A percentile compares a stretch with the other conserved stretches of the same genome.
These are phyloP conservation scores for Neomonachus schauinslandi DNA, from an alignment of 2,113 vertebrate species.

Conservation along the genomic window DNA sequence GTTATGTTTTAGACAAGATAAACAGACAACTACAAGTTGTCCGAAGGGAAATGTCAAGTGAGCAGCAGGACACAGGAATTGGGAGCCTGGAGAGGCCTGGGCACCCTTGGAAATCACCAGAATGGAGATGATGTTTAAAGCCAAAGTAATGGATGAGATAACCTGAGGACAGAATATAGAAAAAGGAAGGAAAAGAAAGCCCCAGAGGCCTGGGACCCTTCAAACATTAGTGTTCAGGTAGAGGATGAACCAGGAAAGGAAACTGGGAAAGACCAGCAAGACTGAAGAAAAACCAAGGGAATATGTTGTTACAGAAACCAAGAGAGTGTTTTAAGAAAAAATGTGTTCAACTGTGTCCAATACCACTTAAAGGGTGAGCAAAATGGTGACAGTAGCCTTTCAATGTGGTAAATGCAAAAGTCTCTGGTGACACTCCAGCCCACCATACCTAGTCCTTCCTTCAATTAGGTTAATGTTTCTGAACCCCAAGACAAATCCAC, in stretches of 20 bases:
- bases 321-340: neutral
- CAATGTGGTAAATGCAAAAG: neutral
- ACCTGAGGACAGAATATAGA: neutral
- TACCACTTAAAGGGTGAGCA: neutral
- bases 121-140: neutral
- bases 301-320: neutral
- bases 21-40: neutral
- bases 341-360: neutral
- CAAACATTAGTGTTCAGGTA: neutral
- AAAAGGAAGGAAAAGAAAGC: neutral
- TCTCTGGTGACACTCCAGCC: neutral
- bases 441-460: neutral
- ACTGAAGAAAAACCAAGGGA: neutral
- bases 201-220: neutral
- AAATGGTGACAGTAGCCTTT: neutral
- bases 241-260: neutral
- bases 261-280: neutral
- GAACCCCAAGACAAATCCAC: neutral
- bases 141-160: neutral
- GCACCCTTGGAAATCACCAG: neutral
- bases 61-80: neutral
- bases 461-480: neutral
- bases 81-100: neutral
- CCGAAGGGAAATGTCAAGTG: neutral
- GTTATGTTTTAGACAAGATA: neutral